Evolutionary conservation across 2,797 vertebrate species (phyloP).

Genomic region (Pristis pectinata): DNA sequence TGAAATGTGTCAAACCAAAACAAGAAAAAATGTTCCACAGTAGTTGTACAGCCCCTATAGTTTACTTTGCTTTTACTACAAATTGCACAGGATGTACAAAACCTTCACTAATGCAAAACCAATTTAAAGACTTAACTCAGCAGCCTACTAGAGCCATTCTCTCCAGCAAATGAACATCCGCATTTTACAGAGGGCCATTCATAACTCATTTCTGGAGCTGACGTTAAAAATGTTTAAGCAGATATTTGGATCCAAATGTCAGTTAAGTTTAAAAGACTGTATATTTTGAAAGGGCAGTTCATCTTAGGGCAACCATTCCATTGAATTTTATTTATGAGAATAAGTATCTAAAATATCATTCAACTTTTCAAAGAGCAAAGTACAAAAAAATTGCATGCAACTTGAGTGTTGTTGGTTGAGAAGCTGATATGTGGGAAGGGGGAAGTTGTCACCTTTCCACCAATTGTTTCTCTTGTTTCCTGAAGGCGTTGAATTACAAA

Average conservation of each 20-base stretch:
- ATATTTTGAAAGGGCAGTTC: neutral
- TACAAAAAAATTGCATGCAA: neutral
- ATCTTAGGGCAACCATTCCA: neutral
- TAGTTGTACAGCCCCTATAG: too few relatives aligned
- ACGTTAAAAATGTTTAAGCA: too few relatives aligned
- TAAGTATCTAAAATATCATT: neutral
- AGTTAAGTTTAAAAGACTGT: neutral
- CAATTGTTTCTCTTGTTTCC: constrained; percentile 24
- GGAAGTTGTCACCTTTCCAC: constrained; percentile 28
- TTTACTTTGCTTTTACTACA: neutral
- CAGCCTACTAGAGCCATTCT: neutral
- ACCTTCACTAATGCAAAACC: neutral
- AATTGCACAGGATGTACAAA: neutral
- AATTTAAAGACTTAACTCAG: neutral
- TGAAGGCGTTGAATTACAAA: constrained; percentile 13
- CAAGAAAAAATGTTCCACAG: neutral
- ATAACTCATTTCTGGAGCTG: too few relatives aligned
- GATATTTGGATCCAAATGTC: too few relatives aligned
- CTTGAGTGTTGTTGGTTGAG: neutral
- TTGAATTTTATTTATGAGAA: neutral
- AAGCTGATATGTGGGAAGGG: neutral
- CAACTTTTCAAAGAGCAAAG: neutral
- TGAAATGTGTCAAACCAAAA: neutral
- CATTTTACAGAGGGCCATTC: too few relatives aligned
- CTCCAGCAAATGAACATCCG: neutral